Base-by-base conservation (phyloP, 2,113 vertebrate species). In the Pholis gunnellus region DNA sequence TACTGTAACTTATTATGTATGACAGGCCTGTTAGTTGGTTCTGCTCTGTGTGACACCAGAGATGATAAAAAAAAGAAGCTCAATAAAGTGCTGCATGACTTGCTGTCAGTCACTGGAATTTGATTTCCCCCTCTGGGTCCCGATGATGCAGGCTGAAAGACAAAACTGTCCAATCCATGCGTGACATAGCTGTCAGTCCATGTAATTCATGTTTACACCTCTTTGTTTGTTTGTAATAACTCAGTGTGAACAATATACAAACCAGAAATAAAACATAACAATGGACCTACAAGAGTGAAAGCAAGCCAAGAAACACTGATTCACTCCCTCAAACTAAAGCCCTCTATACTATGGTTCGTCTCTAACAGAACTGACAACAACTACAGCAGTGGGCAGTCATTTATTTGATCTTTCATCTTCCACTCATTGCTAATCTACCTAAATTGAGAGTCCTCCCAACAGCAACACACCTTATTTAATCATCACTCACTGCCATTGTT, bases 401-500 rank as follows among this genome's bases (percentile, higher is more conserved):
- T 4, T 10, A 25, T 9, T 22, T n/a, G 2, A 54, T n/a, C 9
- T n/a, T 13, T 14, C 2, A 10, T 27, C n/a, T 56, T 56, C 17
- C 40, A 9, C 0, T 34, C 29, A 66, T 6, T 3, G 4, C 7
- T 38, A 5, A 60, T 40, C 54, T 5, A 22, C 27, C 1, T 38
- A 27, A 34, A 79, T 6, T 42, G 9, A 57, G 3, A 14, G 20
- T 1, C 8, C 14, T 56, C 13, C 20, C 2, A 72, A 56, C 74
- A 13, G 9, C 22, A 77, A 54, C 48, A 76, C 38, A 29, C 15
- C 61, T 59, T 66, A 25, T 72, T 42, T 57, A 71, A 65, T 57
- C 1, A 10, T 31, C 13, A 14, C 7, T 77, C 8, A 36, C 17
- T 36, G 14, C n/a, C 46, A 44, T 42, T 65, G 66, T 82, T 40